Evolutionary conservation across 1,140 invertebrate genomes (phyloP).

Genomic region (Leptoteleia sp.): DNA sequence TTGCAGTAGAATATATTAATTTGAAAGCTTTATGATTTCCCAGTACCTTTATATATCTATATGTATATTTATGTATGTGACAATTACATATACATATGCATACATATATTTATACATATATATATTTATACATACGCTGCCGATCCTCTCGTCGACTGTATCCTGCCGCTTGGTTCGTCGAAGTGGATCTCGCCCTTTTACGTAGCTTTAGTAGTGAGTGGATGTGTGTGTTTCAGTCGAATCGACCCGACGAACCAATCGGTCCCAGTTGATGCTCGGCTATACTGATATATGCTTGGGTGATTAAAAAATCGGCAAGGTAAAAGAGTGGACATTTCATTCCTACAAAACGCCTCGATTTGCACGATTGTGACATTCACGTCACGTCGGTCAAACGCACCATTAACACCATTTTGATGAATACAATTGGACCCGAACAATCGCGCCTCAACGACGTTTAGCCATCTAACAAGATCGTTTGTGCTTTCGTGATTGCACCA

Average conservation of each 20-base stretch:
- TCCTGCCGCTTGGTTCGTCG: conserved; percentile 76
- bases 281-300: conserved; percentile 78
- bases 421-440: conserved; percentile 45
- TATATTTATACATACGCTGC: conserved; percentile 48
- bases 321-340: conserved; percentile 60
- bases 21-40: conserved; percentile 80
- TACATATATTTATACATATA: conserved; percentile 9
- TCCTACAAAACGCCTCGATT: conserved; percentile 53
- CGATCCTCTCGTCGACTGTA: conserved; percentile 61
- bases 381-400: conserved; percentile 63
- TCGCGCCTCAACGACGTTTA: conserved; percentile 10
- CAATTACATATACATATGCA: too few relatives aligned
- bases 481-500: conserved; percentile 9
- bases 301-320: conserved; percentile 72
- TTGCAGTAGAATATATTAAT: conserved; percentile 82
- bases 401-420: conserved; percentile 48
- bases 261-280: conserved; percentile 75
- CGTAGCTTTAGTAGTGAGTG: conserved; percentile 79
- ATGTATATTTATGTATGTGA: conserved; percentile 43
- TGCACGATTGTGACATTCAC: conserved; percentile 59
- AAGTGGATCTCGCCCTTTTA: conserved; percentile 72
- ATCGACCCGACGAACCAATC: conserved; percentile 77
- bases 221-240: conserved; percentile 78
- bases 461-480: conserved; percentile 28
- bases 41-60: conserved; percentile 72